Percentiles rank a stretch among this genome's conserved stretches.
These are phyloP conservation scores for Sarcophaga subvicina DNA, from an alignment of 2,888 invertebrate genomes.

Conservation along the genomic window DNA sequence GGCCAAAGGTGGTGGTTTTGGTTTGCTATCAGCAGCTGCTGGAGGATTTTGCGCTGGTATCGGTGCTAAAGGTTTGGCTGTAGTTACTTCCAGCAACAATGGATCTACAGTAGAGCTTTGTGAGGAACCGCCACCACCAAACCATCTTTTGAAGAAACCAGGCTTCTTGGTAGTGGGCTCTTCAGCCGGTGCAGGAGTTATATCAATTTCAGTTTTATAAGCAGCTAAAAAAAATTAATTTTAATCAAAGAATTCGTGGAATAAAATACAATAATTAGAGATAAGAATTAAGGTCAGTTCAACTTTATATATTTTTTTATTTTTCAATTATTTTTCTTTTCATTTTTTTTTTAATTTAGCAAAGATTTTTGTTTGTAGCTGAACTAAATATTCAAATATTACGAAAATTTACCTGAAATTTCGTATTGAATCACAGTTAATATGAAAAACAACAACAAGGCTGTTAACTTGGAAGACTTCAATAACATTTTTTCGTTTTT, in stretches of 20 bases:
- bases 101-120: slow-evolving; percentile 70
- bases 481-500: slow-evolving; percentile 60
- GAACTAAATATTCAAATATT: slow-evolving; percentile 14
- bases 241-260: slow-evolving; percentile 17
- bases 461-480: slow-evolving; percentile 51
- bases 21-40: slow-evolving; percentile 50
- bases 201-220: slow-evolving; percentile 77
- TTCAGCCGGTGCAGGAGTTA: slow-evolving; percentile 76
- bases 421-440: slow-evolving; percentile 74
- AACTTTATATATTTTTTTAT: neutral
- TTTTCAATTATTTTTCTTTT: neutral
- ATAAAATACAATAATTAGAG: slow-evolving; percentile 17
- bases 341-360: neutral
- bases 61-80: slow-evolving; percentile 36
- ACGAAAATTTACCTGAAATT: slow-evolving; percentile 75
- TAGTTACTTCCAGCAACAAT: slow-evolving; percentile 61
- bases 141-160: slow-evolving; percentile 78
- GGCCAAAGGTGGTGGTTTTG: slow-evolving; percentile 76
- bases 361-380: neutral
- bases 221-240: slow-evolving; percentile 69
- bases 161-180: slow-evolving; percentile 76
- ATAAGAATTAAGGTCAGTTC: slow-evolving; percentile 59
- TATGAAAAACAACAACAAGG: slow-evolving; percentile 55
- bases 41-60: slow-evolving; percentile 28
- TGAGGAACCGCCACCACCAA: slow-evolving; percentile 73